These are phyloP conservation scores for Capra hircus DNA, from an alignment of 2,113 vertebrate genomes.

Conservation along the genomic window DNA sequence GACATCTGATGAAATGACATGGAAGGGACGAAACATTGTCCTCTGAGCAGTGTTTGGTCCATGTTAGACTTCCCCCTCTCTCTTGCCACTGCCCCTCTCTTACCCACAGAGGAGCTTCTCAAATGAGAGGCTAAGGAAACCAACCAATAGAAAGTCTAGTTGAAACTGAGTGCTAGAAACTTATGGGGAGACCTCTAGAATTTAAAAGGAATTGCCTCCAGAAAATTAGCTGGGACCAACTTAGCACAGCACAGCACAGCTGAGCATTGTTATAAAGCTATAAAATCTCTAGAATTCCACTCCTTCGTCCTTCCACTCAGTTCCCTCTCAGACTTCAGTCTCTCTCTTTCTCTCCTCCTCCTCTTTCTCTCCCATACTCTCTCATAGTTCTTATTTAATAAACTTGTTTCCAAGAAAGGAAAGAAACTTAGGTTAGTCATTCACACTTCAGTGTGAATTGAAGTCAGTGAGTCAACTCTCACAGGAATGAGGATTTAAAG, in stretches of 20 bases:
- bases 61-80: not conserved
- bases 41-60: not conserved
- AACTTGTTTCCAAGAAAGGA: not conserved
- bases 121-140: not conserved
- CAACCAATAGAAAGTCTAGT: not conserved
- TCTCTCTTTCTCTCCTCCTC: not conserved
- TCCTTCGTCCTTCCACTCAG: not conserved
- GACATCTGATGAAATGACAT: not conserved
- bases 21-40: not conserved
- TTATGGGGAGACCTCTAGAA: not conserved
- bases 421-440: not conserved
- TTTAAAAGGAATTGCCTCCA: not conserved
- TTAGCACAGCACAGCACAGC: not conserved
- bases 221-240: not conserved
- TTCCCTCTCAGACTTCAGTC: not conserved
- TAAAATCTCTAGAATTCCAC: not conserved
- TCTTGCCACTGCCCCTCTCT: not conserved
- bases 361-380: not conserved
- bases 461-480: not conserved
- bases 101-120: not conserved
- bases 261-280: not conserved
- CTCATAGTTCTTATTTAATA: not conserved
- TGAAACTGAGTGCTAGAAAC: not conserved
- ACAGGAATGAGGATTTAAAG: constrained; percentile 25
- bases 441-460: constrained; percentile 35